These are phyloP conservation scores for Arge pagana DNA, from an alignment of 2,888 invertebrate genomes.

Conservation along the genomic window DNA sequence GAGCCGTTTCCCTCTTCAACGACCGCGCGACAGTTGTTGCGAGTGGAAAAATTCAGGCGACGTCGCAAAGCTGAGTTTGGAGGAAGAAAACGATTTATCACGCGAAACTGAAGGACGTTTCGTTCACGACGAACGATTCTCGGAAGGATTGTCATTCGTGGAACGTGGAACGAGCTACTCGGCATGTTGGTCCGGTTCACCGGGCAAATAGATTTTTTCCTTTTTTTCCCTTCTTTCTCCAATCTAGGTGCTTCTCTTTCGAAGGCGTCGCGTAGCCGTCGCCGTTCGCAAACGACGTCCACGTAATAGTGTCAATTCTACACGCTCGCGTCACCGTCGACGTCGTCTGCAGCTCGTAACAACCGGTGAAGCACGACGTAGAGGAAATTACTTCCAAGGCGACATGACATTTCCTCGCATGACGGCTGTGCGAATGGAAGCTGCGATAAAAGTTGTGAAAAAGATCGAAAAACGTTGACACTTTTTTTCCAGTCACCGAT, in stretches of 20 bases:
- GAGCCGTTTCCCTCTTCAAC: constrained; percentile 3
- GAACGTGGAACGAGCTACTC: too few species aligned
- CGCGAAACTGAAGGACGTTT: too few species aligned
- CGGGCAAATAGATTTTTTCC: too few species aligned
- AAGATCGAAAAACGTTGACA: too few species aligned
- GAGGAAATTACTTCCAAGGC: constrained; percentile 14
- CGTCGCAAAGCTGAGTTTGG: constrained; percentile 3
- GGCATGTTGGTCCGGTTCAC: too few species aligned
- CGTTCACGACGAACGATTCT: too few species aligned
- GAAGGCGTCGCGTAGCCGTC: constrained; percentile 3
- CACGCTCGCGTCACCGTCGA: constrained; percentile 5
- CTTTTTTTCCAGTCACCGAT: too few species aligned
- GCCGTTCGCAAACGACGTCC: constrained; percentile 9
- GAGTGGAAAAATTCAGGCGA: background rate
- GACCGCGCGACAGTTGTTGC: constrained; percentile 15
- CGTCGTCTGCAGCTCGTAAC: constrained; percentile 1
- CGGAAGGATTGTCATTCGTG: too few species aligned
- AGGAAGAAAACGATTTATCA: too few species aligned
- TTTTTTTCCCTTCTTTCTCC: too few species aligned
- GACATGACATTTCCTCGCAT: constrained; percentile 6
- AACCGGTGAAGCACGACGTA: constrained; percentile 10
- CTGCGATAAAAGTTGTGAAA: too few species aligned
- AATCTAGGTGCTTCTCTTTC: constrained; percentile 2
- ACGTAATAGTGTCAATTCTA: constrained; percentile 12
- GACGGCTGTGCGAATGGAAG: background rate